Conservation (phyloP, 2,797 vertebrate species). For the Halcyon chelicuti region DNA sequence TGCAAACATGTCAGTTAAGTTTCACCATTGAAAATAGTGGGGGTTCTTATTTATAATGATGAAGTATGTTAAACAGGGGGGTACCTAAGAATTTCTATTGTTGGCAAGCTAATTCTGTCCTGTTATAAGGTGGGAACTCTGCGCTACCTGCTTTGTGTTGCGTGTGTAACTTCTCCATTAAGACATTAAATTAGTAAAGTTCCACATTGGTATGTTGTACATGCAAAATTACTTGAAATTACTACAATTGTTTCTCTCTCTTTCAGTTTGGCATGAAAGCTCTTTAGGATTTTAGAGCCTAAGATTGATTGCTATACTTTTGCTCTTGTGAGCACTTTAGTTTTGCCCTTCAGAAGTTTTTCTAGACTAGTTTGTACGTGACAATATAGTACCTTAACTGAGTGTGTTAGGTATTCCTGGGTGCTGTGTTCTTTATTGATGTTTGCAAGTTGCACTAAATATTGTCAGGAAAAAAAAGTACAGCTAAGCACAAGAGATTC, state of each 20-base stretch:
- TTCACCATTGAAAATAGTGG: background rate
- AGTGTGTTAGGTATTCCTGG: background rate
- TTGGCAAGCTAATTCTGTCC: background rate
- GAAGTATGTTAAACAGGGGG: background rate
- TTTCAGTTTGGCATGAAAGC: background rate
- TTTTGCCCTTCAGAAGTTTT: slow-evolving; percentile 43
- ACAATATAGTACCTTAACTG: background rate
- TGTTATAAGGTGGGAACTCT: background rate
- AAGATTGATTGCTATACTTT: background rate
- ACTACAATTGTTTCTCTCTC: background rate
- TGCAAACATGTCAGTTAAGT: background rate
- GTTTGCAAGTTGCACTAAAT: background rate
- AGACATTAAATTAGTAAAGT: background rate
- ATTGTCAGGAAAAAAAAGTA: background rate
- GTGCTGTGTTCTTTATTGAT: background rate
- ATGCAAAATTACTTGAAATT: background rate
- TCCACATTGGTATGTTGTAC: background rate
- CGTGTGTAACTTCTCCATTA: background rate
- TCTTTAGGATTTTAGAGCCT: background rate
- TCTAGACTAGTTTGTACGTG: slow-evolving; percentile 1
- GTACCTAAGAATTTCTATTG: background rate
- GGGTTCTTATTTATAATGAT: background rate
- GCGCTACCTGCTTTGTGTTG: fast-evolving
- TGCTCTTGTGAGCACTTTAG: background rate
- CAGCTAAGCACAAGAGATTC: background rate